These are phyloP conservation scores for Epirrhoe alternata DNA, from an alignment of 2,888 invertebrate species.

Conservation along the genomic window DNA sequence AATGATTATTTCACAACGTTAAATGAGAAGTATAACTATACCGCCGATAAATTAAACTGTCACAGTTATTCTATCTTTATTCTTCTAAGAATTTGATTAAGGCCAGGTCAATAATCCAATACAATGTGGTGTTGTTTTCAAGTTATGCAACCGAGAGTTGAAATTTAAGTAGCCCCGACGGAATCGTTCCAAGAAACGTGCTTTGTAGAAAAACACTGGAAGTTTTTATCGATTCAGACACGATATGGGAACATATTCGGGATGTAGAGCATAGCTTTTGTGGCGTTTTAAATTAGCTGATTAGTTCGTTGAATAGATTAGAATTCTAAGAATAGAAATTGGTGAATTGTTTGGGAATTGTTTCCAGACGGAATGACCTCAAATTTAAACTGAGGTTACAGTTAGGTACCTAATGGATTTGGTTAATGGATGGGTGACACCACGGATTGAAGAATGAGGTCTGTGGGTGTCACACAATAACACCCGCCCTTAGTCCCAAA, in stretches of 20 bases:
- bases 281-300: constrained; percentile 53
- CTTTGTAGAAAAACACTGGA: constrained; percentile 76
- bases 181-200: constrained; percentile 80
- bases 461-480: constrained; percentile 30
- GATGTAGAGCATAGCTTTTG: constrained; percentile 65
- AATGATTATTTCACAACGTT: constrained; percentile 9
- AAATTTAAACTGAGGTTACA: constrained; percentile 3
- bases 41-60: constrained; percentile 33
- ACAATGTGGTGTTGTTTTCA: constrained; percentile 65
- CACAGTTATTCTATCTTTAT: constrained; percentile 42
- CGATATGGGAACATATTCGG: constrained; percentile 73
- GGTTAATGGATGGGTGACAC: background rate
- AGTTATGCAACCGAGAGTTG: constrained; percentile 76
- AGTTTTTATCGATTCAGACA: constrained; percentile 75
- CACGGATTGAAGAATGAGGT: too few species aligned
- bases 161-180: constrained; percentile 63
- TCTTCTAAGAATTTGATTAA: constrained; percentile 64
- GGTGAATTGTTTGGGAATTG: background rate
- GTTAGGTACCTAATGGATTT: too few species aligned
- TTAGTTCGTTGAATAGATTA: constrained; percentile 39
- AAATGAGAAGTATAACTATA: constrained; percentile 25
- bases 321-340: constrained; percentile 29
- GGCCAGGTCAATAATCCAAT: constrained; percentile 71
- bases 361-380: constrained; percentile 7
- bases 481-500: constrained; percentile 52